Base-by-base conservation (phyloP, 2,888 invertebrate genomes). In the Lasioglossum figueresi region DNA sequence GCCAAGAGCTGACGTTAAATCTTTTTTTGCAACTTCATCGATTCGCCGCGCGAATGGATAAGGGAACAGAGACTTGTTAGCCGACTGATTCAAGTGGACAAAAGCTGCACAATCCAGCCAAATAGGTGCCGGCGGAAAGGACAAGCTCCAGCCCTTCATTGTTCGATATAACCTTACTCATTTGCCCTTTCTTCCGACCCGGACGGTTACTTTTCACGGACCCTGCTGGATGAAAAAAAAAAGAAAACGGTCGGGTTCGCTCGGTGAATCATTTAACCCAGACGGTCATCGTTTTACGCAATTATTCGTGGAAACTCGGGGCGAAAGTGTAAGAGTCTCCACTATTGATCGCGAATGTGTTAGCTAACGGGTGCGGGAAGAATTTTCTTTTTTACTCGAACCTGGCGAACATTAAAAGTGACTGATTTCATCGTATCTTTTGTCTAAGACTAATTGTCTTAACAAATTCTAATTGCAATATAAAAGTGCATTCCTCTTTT, bases 31-130 rank as follows among this genome's bases (percentile, higher is more conserved):
- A 82, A 84, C 83, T 87, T 80, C 83, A 82, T 87, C 85, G 84
- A 81, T 84, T 85, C 74, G 52, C 40, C 68, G 80, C 52, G 76
- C 37, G 82, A 90, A 85, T 77, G 85, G 85, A 82, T 84, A 90
- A 85, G 90, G 82, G 85, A 80, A 76, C 75, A 86, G 89, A 83
- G 85, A 90, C 90, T 89, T 89, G 86, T 90, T 90, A 88, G 90
- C 83, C 37, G 87, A 77, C 79, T 88, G 87, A 85, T 89, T 90
- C 83, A 77, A 78, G 75, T 90, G 82, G 84, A 89, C 90, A 90
- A 89, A 89, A 80, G 88, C 84, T 83, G 86, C 79, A 76, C 77
- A 83, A 87, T 89, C 75, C 48, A 66, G 79, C 80, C 80, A 73
- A 83, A 86, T 86, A 79, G 83, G 76, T 76, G 79, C 83, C 82